phyloP scores from a whole-genome alignment of 2,888 invertebrate species.

The Pheosia gnoma region DNA sequence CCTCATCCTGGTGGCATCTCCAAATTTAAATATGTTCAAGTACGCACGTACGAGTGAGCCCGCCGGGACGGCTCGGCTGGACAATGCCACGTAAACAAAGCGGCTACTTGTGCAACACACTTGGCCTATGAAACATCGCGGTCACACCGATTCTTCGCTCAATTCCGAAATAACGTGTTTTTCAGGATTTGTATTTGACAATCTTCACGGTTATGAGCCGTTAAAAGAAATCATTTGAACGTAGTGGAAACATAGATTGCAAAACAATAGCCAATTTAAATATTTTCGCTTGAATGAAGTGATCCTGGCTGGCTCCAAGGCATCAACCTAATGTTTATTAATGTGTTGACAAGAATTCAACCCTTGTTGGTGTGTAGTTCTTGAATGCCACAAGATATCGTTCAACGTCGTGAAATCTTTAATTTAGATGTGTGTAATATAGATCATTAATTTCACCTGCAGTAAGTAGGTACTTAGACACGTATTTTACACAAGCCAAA shows the following conservation, averaged over 20 bases:
- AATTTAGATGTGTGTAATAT: neutral
- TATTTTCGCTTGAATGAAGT: conserved; percentile 23
- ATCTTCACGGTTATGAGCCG: conserved; percentile 47
- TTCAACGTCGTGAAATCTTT: neutral
- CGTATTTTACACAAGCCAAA: neutral
- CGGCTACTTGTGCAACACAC: conserved; percentile 73
- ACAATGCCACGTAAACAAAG: conserved; percentile 80
- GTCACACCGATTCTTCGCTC: conserved; percentile 67
- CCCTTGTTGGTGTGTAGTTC: neutral
- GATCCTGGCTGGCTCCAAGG: conserved; percentile 34
- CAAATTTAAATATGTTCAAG: conserved; percentile 84
- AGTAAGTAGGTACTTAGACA: too few relatives aligned
- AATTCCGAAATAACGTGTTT: conserved; percentile 56
- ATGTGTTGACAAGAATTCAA: conserved; percentile 14
- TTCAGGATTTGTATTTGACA: conserved; percentile 42
- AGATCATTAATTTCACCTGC: too few relatives aligned
- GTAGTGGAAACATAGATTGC: conserved; percentile 34
- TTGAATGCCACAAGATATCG: neutral
- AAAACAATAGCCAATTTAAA: conserved; percentile 23
- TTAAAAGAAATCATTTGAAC: conserved; percentile 41
- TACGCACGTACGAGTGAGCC: conserved; percentile 78
- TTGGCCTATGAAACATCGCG: conserved; percentile 69
- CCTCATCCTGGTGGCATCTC: conserved; percentile 81
- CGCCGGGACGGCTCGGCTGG: conserved; percentile 69
- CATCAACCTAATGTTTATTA: conserved; percentile 14